A percentile compares a stretch with the other conserved stretches of the same genome.
phyloP scores from a whole-genome alignment of 2,113 vertebrate species.

The Sialia sialis region DNA sequence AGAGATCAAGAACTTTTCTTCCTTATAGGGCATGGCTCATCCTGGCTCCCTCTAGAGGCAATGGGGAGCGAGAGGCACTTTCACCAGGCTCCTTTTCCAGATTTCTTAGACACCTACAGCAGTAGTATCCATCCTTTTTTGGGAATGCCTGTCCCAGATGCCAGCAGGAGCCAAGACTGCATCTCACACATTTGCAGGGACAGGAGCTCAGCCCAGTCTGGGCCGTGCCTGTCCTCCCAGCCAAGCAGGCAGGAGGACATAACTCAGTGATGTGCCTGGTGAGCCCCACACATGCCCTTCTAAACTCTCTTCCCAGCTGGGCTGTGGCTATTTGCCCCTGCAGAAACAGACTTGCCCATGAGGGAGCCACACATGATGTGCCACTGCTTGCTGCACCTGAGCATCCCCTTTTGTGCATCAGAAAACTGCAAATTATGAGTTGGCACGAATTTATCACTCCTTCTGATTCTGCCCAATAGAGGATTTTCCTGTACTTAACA shows the following conservation, averaged over 20 bases:
- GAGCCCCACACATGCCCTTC: not conserved
- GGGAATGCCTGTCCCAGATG: not conserved
- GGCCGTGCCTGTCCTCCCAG: not conserved
- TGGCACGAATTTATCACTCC: not conserved
- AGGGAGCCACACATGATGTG: not conserved
- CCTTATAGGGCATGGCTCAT: not conserved
- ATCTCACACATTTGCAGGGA: not conserved
- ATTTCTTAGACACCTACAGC: not conserved
- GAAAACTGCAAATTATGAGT: not conserved
- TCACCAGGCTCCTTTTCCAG: not conserved
- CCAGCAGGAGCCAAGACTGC: not conserved
- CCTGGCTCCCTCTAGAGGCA: not conserved
- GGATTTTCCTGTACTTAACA: not conserved
- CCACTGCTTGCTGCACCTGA: not conserved
- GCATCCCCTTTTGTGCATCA: not conserved
- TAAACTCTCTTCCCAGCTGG: not conserved
- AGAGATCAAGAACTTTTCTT: not conserved
- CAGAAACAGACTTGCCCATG: not conserved
- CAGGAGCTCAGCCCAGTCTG: not conserved
- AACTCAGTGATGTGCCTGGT: rapidly evolving
- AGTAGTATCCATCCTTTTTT: not conserved
- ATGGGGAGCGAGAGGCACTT: not conserved
- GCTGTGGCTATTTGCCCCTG: not conserved
- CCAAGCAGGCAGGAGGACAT: rapidly evolving
- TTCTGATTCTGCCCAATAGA: not conserved